Evolutionary conservation across 2,888 invertebrate genomes (phyloP).

Genomic region (Andrena praecox): DNA sequence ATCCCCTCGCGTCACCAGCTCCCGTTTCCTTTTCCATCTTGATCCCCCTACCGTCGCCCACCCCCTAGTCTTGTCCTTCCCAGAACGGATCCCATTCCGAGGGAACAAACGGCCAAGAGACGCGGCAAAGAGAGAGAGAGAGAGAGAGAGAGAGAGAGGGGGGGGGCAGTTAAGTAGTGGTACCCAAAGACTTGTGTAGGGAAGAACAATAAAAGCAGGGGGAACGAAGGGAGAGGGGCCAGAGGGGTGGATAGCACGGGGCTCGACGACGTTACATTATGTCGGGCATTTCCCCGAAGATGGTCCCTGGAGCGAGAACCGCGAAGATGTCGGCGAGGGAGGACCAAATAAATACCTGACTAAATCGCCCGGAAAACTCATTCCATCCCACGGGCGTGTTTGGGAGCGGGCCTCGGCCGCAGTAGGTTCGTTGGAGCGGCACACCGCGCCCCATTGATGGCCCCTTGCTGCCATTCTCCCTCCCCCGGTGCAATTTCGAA

Average conservation of each 20-base stretch:
- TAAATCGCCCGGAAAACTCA: conserved; percentile 82
- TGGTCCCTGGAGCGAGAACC: conserved; percentile 70
- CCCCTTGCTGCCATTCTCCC: conserved; percentile 26
- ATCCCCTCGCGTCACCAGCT: conserved; percentile 34
- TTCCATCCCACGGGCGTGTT: conserved; percentile 75
- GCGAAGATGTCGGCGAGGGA: conserved; percentile 69
- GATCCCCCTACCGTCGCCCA: background rate
- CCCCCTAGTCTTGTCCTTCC: background rate
- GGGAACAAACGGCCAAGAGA: conserved; percentile 27
- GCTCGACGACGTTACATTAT: conserved; percentile 69
- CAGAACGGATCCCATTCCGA: conserved; percentile 36
- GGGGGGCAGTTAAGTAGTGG: conserved; percentile 2
- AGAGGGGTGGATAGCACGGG: conserved; percentile 28
- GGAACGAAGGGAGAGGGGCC: conserved; percentile 1
- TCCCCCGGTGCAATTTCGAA: conserved; percentile 57
- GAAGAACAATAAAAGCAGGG: conserved; percentile 54
- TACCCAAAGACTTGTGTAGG: conserved; percentile 28
- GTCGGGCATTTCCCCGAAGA: conserved; percentile 73
- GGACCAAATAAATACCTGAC: conserved; percentile 79
- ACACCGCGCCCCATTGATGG: conserved; percentile 51
- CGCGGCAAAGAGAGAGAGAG: background rate
- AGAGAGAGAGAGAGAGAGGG: too few relatives aligned
- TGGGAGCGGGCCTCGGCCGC: conserved; percentile 57
- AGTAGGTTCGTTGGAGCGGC: conserved; percentile 56
- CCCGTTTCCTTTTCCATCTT: background rate